Percentiles rank a stretch among this genome's conserved stretches.
phyloP scores from a whole-genome alignment of 2,113 vertebrate species.

The Hemibagrus wyckioides region DNA sequence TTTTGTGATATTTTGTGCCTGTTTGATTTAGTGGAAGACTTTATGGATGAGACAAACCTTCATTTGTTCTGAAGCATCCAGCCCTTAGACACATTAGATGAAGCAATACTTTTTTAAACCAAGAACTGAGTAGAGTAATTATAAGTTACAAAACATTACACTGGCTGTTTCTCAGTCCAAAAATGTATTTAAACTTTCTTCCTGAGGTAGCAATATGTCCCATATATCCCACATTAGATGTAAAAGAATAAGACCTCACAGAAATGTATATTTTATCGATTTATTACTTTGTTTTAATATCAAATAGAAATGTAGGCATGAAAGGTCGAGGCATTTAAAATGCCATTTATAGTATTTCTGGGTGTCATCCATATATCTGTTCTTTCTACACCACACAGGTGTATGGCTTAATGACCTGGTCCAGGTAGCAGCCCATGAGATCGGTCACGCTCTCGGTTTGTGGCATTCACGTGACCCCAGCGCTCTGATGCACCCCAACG shows the following conservation, averaged over 20 bases:
- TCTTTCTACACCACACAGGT: conserved; percentile 57
- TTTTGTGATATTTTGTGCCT: background rate
- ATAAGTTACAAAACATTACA: background rate
- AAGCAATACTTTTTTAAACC: background rate
- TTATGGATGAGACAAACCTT: background rate
- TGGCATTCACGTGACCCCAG: conserved; percentile 77
- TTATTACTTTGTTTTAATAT: background rate
- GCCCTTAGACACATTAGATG: background rate
- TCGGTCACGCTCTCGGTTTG: conserved; percentile 80
- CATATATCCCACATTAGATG: background rate
- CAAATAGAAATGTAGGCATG: background rate
- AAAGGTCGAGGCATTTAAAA: background rate
- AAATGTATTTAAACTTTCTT: background rate
- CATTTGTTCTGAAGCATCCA: no score
- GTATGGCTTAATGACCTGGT: conserved; percentile 83
- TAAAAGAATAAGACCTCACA: background rate
- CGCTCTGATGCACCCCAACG: conserved; percentile 82
- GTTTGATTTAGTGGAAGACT: background rate
- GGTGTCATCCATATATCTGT: background rate
- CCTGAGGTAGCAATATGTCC: background rate
- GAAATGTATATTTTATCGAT: background rate
- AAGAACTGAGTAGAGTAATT: background rate
- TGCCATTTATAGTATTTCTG: background rate
- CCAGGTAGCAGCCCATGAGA: conserved; percentile 82
- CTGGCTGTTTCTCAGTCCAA: background rate